Evolutionary conservation across 1,140 invertebrate species (phyloP).

Genomic region (Diorhabda elongata): DNA sequence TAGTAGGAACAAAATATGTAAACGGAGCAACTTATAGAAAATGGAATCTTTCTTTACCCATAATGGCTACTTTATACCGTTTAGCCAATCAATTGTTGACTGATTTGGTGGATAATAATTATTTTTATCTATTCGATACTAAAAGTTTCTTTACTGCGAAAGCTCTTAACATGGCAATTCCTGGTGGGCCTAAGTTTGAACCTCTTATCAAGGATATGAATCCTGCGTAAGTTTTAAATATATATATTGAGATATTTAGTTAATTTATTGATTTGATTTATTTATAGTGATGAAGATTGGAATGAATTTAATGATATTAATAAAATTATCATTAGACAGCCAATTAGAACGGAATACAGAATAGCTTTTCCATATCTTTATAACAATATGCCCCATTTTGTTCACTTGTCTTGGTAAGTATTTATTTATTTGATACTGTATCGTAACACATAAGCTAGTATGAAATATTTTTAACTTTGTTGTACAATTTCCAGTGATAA

Average conservation of each 20-base stretch:
- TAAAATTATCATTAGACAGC: slow-evolving; percentile 98
- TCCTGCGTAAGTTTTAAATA: slow-evolving; percentile 63
- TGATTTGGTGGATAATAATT: slow-evolving; percentile 97
- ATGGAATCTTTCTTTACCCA: slow-evolving; percentile 93
- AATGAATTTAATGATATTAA: slow-evolving; percentile 99
- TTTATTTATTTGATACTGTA: slow-evolving; percentile 17
- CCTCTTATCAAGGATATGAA: slow-evolving; percentile 97
- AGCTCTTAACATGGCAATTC: slow-evolving; percentile 99
- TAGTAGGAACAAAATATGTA: slow-evolving; percentile 87
- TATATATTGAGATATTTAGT: not conserved
- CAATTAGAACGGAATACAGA: slow-evolving; percentile 96
- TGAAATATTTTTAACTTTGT: too few relatives aligned
- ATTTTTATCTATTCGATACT: slow-evolving; percentile 98
- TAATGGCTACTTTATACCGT: slow-evolving; percentile 96
- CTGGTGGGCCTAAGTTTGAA: slow-evolving; percentile 99
- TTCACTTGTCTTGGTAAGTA: slow-evolving; percentile 88
- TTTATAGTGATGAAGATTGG: slow-evolving; percentile 95
- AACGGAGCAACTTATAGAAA: slow-evolving; percentile 96
- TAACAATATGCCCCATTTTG: slow-evolving; percentile 96
- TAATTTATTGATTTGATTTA: slow-evolving; percentile 9
- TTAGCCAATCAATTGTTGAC: slow-evolving; percentile 97
- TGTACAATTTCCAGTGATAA: too few relatives aligned
- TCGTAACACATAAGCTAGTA: too few relatives aligned
- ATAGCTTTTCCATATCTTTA: slow-evolving; percentile 99
- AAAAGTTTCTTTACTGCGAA: slow-evolving; percentile 99